Evolutionary conservation across 2,888 invertebrate species (phyloP), one percentile per base, ranked within the genome.

Genomic region (Falcaria lacertinaria): DNA sequence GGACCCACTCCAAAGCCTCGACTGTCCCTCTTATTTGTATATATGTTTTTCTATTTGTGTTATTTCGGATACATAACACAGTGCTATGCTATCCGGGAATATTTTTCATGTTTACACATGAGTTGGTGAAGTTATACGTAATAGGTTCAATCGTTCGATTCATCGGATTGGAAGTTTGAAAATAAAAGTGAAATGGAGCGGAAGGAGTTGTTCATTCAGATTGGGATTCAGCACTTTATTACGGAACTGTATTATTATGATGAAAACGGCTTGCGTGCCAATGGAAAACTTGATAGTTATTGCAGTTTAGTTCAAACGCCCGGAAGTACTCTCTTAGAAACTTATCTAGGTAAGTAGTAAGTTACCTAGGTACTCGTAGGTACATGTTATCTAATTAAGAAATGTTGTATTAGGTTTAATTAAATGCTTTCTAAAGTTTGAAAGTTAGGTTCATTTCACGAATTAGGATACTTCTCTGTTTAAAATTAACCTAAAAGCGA

Each of bases 171-270:
- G 80, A 82, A 81, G 74, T 78, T 83, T 76, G 64, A 76, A 81
- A 82, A 83, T 82, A 81, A 81, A 79, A 69, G 79, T 69, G 77
- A 74, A 81, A 83, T 77, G 79, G 77, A 64, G 71, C 70, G 81
- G 76, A 82, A 80, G 68, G 69, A 73, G 75, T 70, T 77, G 74
- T 70, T 82, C 74, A 78, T 77, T 76, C 76, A 70, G 63, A 71
- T 74, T 75, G 69, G 66, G 76, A 79, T 68, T 80, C 71, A 66
- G 67, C 70, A 63, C 74, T 78, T 75, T 74, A 74, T 74, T 78
- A 71, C 19, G 11, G 14, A 13, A 53, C 60, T 48, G 46, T 41
- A 28, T n/a, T 6, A 19, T 45, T 13, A 36, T 47, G 44, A 43
- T 53, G 49, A 45, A 54, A 48, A 46, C 38, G 45, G 17, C 35